phyloP scores from a whole-genome alignment of 2,888 invertebrate species.

The Acleris emargana region DNA sequence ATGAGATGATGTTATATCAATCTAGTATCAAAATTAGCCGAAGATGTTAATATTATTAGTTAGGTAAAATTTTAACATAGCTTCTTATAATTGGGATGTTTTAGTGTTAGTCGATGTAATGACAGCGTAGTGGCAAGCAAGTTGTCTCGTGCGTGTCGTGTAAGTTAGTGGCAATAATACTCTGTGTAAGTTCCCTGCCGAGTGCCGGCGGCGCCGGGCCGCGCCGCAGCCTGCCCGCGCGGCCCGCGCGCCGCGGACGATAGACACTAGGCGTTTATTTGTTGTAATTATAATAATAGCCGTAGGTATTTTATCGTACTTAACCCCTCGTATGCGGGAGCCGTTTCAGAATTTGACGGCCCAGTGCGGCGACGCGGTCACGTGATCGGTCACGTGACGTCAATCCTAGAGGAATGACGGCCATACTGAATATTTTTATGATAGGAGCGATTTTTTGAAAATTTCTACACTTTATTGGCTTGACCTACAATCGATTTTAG shows the following conservation, averaged over 20 bases:
- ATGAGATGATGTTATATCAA: conserved; percentile 83
- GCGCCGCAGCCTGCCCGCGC: conserved; percentile 42
- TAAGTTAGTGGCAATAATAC: conserved; percentile 81
- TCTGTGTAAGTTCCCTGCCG: conserved; percentile 74
- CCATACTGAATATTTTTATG: too few species aligned
- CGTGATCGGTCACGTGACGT: too few species aligned
- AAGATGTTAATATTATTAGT: conserved; percentile 84
- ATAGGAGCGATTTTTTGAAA: too few species aligned
- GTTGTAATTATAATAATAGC: conserved; percentile 84
- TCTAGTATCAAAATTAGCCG: conserved; percentile 85
- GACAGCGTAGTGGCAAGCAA: conserved; percentile 74
- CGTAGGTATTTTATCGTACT: conserved; percentile 84
- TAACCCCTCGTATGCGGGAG: too few species aligned
- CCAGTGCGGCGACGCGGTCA: too few species aligned
- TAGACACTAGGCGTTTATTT: conserved; percentile 78
- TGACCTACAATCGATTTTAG: too few species aligned
- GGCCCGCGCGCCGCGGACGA: conserved; percentile 61
- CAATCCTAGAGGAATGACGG: too few species aligned
- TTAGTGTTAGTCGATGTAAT: conserved; percentile 81
- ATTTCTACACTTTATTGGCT: too few species aligned
- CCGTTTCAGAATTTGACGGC: too few species aligned
- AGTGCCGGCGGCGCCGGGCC: conserved; percentile 57
- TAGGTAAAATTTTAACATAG: conserved; percentile 83
- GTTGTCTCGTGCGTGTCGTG: conserved; percentile 72
- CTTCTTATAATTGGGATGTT: conserved; percentile 84